Conservation (phyloP, 1,140 invertebrate species). For the Meloidogyne chitwoodi region DNA sequence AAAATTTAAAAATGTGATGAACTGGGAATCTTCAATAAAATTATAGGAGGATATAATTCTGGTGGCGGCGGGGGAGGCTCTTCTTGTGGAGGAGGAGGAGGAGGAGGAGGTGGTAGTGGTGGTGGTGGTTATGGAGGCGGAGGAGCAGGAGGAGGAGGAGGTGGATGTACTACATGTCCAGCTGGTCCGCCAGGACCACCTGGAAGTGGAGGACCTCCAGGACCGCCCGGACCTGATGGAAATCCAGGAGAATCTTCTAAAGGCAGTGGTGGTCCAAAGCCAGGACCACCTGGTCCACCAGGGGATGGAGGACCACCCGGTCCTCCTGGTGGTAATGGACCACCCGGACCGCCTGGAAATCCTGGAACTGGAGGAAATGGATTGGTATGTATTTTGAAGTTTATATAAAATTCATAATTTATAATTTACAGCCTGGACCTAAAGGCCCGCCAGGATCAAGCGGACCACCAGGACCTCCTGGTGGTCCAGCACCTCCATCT, state of each 20-base stretch:
- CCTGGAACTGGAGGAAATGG: constrained; percentile 22
- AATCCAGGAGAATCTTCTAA: constrained; percentile 37
- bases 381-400: neutral
- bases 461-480: constrained; percentile 16
- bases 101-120: constrained; percentile 19
- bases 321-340: constrained; percentile 29
- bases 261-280: constrained; percentile 27
- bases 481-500: neutral
- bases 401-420: neutral
- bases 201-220: constrained; percentile 29
- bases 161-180: constrained; percentile 16
- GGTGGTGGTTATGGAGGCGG: neutral
- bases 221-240: constrained; percentile 34
- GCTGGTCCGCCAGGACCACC: constrained; percentile 29
- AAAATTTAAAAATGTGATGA: neutral
- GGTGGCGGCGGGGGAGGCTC: constrained; percentile 4
- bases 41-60: constrained; percentile 19
- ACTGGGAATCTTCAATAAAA: neutral
- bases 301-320: constrained; percentile 18
- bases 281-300: constrained; percentile 1
- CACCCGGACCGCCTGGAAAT: constrained; percentile 17
- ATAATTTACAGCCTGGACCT: constrained; percentile 1
- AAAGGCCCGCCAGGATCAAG: constrained; percentile 23
- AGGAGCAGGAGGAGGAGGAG: neutral
- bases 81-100: constrained; percentile 1